These are phyloP conservation scores for Lathronympha strigana DNA, from an alignment of 2,888 invertebrate genomes.

Conservation along the genomic window DNA sequence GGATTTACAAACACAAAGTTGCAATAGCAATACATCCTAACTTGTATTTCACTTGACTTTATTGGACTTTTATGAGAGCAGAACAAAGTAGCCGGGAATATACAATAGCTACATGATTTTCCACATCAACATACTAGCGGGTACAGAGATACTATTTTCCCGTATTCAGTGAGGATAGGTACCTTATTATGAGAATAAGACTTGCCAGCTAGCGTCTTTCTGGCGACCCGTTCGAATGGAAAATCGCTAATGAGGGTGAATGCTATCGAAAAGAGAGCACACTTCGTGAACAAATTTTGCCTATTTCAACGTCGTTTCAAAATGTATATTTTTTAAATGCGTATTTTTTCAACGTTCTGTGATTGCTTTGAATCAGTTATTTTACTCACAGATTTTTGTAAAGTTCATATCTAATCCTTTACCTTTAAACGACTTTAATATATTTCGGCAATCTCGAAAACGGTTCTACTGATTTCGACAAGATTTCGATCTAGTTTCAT, in stretches of 20 bases:
- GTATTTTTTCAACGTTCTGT: slow-evolving; percentile 23
- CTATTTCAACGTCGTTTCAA: slow-evolving; percentile 54
- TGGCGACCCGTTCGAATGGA: slow-evolving; percentile 60
- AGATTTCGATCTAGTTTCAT: no score
- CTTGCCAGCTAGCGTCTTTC: slow-evolving; percentile 58
- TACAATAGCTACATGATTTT: slow-evolving; percentile 54
- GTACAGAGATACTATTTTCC: slow-evolving; percentile 46
- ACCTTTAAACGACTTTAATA: no score
- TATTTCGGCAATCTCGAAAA: no score
- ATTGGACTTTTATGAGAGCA: slow-evolving; percentile 4
- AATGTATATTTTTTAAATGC: slow-evolving; percentile 46
- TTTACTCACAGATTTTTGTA: no score
- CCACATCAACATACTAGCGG: slow-evolving; percentile 54
- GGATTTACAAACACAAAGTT: slow-evolving; percentile 2
- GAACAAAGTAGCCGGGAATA: slow-evolving; percentile 21
- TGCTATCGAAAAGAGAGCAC: slow-evolving; percentile 62
- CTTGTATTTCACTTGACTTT: slow-evolving; percentile 14
- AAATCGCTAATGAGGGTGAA: slow-evolving; percentile 76
- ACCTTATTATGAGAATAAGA: slow-evolving; percentile 57
- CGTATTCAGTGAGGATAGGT: slow-evolving; percentile 51
- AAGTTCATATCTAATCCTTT: no score
- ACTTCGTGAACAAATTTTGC: slow-evolving; percentile 59
- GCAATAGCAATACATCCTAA: not conserved
- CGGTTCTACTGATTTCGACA: no score
- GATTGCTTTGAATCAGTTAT: no score